Percentiles rank a stretch among this genome's conserved stretches.
Conservation (phyloP, 2,888 invertebrate species). For the Agrotis segetum region DNA sequence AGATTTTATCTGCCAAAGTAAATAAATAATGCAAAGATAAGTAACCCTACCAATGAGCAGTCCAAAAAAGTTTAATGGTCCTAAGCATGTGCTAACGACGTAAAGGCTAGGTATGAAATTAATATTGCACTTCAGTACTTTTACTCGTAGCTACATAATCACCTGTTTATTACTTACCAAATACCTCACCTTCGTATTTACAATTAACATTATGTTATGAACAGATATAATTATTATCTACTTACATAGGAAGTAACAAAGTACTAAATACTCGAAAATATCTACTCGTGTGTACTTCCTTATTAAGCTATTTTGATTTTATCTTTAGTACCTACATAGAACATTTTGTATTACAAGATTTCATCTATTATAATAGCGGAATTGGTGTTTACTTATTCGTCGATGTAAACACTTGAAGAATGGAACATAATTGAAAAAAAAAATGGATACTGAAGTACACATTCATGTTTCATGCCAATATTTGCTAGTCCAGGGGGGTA, state of each 20-base stretch:
- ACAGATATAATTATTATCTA: background rate
- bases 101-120: conserved; percentile 25
- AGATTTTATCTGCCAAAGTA: background rate
- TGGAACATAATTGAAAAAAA: too few relatives aligned
- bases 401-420: too few relatives aligned
- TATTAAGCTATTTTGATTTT: background rate
- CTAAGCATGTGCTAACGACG: conserved; percentile 37
- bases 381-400: too few relatives aligned
- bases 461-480: too few relatives aligned
- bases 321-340: background rate
- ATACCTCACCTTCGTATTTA: conserved; percentile 6
- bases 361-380: too few relatives aligned
- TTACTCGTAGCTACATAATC: conserved; percentile 10
- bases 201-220: background rate
- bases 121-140: conserved; percentile 27
- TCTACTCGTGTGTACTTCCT: conserved; percentile 13
- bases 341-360: too few relatives aligned
- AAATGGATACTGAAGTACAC: too few relatives aligned
- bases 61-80: conserved; percentile 48
- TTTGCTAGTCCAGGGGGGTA: too few relatives aligned
- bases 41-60: conserved; percentile 31
- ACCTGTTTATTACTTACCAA: conserved; percentile 44
- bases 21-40: background rate
- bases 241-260: background rate
- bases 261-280: background rate